Base-by-base conservation (phyloP, 2,113 vertebrate species). In the Hippocampus comes region DNA sequence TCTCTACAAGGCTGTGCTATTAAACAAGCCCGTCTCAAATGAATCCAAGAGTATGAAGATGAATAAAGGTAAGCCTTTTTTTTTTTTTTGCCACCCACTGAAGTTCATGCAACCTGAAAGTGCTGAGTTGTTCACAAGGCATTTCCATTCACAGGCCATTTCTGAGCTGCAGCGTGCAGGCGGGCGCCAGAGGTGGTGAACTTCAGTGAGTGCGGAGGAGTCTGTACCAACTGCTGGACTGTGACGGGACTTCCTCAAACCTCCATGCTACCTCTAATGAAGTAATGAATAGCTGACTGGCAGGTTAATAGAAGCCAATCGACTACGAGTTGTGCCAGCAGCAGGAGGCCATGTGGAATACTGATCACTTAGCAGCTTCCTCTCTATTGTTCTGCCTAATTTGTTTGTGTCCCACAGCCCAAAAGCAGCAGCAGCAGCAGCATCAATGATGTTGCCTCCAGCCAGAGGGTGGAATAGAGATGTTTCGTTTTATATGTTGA, bases 271-370 rank as follows among this genome's bases (percentile, higher is more conserved):
- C 2, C 80, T 66, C 69, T 84, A 87, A 87, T 86, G 86, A 84
- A 84, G 82, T 80, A 81, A 85, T 86, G 76, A 83, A 74, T 73
- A 84, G 81, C 79, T 49, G 68, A 84, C 75, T 84, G 83, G 79
- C 84, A 84, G 87, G 86, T 88, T 89, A 88, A 88, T 86, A 82
- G 77, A 78, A 88, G 83, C 78, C 84, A 86, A 80, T 80, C 23
- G 78, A 87, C 83, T 72, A 69, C 12, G 61, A 73, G 67, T 78
- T 51, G 73, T n/a, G 41, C 60, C 72, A 80, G 76, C 66, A 79
- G 80, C 73, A 69, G 79, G 74, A 75, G 59, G 59, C 67, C 70
- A 48, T 68, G 73, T n/a, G 1, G 82, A 83, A 87, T 85, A 78
- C 79, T 82, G 86, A 88, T 86, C 67, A 68, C 70, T 38, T n/a